phyloP scores from a whole-genome alignment of 2,888 invertebrate species.

The Tetrapedia diversipes region DNA sequence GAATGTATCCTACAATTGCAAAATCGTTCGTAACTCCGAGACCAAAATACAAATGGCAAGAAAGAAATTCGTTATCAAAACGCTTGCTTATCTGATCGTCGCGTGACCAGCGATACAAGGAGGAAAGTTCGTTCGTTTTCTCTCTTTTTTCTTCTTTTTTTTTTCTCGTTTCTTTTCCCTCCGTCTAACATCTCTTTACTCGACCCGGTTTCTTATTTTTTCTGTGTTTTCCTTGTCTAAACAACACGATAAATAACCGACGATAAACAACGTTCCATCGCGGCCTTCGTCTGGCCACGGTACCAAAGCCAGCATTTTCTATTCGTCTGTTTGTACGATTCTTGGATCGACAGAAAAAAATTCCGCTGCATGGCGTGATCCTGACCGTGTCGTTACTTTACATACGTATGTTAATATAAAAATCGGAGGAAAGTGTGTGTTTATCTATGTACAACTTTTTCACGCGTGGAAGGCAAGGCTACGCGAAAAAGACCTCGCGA shows the following conservation, averaged over 20 bases:
- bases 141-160: no score
- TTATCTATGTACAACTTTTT: slow-evolving; percentile 39
- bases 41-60: no score
- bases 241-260: not conserved
- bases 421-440: slow-evolving; percentile 37
- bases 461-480: slow-evolving; percentile 51
- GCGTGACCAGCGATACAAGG: no score
- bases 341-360: slow-evolving; percentile 5
- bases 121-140: no score
- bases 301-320: not conserved
- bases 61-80: no score
- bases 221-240: no score
- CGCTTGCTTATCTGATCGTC: no score
- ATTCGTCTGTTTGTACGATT: not conserved
- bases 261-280: slow-evolving; percentile 4
- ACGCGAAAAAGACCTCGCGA: slow-evolving; percentile 19
- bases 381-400: not conserved
- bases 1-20: not conserved
- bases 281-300: not conserved
- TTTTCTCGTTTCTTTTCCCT: not conserved
- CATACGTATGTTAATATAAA: slow-evolving; percentile 34
- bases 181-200: not conserved
- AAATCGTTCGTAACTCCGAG: not conserved
- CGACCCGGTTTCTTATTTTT: not conserved
- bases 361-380: no score